Conservation (phyloP, 2,888 invertebrate genomes). For the Cephus nigrinus region DNA sequence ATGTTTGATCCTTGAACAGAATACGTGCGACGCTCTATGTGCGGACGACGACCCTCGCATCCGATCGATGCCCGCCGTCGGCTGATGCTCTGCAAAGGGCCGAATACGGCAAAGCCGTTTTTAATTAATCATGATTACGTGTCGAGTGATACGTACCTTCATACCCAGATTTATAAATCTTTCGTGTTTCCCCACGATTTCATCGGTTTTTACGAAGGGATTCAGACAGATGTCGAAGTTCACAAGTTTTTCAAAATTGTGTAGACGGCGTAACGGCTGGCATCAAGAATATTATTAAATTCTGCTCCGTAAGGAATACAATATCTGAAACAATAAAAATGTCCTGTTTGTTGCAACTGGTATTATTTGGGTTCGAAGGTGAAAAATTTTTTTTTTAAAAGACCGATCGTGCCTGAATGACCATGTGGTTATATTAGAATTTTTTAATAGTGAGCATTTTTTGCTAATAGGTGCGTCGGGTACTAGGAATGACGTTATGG, state of each 20-base stretch:
- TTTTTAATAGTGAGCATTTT: too few species aligned
- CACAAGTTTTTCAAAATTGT: background rate
- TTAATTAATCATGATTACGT: slow-evolving; percentile 44
- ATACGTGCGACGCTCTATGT: slow-evolving; percentile 22
- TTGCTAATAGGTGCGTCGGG: too few species aligned
- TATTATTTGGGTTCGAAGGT: too few species aligned
- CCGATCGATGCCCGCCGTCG: slow-evolving; percentile 43
- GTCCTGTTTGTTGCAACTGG: too few species aligned
- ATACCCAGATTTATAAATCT: slow-evolving; percentile 14
- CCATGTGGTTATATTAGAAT: too few species aligned
- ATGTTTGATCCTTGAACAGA: slow-evolving; percentile 1
- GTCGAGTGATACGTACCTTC: slow-evolving; percentile 15
- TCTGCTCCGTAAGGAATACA: background rate
- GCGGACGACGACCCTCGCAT: slow-evolving; percentile 45
- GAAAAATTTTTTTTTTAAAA: too few species aligned
- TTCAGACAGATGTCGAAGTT: background rate
- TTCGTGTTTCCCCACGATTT: background rate
- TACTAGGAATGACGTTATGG: background rate
- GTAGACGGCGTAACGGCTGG: background rate
- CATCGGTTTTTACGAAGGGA: background rate
- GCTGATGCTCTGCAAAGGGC: slow-evolving; percentile 5
- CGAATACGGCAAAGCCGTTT: slow-evolving; percentile 35
- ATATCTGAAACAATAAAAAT: too few species aligned
- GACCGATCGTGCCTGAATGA: too few species aligned
- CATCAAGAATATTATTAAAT: background rate